Base-by-base conservation (phyloP, 2,797 vertebrate species). In the Eospalax fontanierii region DNA sequence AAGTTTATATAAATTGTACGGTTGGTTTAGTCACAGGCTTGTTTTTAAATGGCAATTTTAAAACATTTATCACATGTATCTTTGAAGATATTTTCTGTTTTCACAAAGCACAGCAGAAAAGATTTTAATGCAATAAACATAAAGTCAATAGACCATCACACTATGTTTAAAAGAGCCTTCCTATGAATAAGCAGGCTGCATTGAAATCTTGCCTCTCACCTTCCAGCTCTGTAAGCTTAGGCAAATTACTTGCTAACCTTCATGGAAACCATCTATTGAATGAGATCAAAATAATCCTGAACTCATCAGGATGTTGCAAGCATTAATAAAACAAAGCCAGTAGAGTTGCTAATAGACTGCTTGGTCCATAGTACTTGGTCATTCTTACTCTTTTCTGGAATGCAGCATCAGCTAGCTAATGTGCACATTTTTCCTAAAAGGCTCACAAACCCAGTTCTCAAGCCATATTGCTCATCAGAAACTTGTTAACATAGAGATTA, bases 101-200 rank as follows among this genome's bases (percentile, higher is more conserved):
- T 94, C 57, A 43, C 93, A 95, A 92, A 97, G 59, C 89, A 76
- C 80, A 95, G 80, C 54, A 96, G 84, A 96, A 97, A 89, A 87
- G 43, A 87, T 33, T 92, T 91, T 87, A 76, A 81, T 95, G 21
- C 14, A 96, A 90, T 97, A 94, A 96, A 91, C 89, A 94, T 63
- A 74, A 93, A 97, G 76, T 90, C 97, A 97, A 91, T 75, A 96
- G 96, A 97, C 95, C 96, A 98, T 97, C 96, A 98, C 96, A 94
- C 87, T 90, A n/a, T 95, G 87, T 97, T 97, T 96, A 96, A 79
- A 91, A 95, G 65, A 94, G 21, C 3, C 73, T 97, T 96, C 89
- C 87, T 14, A 0, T 59, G 68, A 95, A 90, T 33, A 76, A 76
- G 81, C 86, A 96, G 71, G 76, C 73, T 94, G n/a, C 8, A 1